These are phyloP conservation scores for Proterorhinus semilunaris DNA, from an alignment of 2,113 vertebrate species.

Conservation along the genomic window DNA sequence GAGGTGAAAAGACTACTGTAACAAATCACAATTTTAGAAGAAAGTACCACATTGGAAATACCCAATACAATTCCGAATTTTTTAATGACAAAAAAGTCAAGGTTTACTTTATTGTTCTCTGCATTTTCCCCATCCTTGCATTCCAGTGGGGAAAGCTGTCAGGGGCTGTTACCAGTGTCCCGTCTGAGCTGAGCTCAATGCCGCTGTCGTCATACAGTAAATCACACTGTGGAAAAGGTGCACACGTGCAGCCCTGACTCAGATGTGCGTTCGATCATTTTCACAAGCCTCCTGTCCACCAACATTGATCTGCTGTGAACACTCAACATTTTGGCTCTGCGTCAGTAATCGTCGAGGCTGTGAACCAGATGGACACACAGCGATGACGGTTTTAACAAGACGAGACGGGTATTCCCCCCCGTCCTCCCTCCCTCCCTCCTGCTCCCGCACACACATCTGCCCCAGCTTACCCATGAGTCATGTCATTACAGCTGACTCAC, in stretches of 20 bases:
- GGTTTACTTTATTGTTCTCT: too few species aligned
- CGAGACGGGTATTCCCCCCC: constrained; percentile 29
- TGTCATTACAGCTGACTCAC: constrained; percentile 25
- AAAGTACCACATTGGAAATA: too few species aligned
- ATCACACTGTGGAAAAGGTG: background rate
- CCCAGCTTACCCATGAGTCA: constrained; percentile 27
- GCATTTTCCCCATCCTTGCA: too few species aligned
- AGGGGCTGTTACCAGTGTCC: too few species aligned
- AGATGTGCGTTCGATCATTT: background rate
- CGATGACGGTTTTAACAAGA: constrained; percentile 37
- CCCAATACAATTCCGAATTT: too few species aligned
- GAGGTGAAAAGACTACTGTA: too few species aligned
- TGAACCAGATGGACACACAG: constrained; percentile 28
- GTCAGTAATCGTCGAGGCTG: background rate
- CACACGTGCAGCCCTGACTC: constrained; percentile 5
- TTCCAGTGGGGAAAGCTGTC: too few species aligned
- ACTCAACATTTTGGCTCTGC: constrained; percentile 18
- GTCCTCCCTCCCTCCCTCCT: constrained; percentile 17
- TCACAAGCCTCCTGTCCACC: constrained; percentile 19
- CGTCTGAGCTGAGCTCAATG: background rate
- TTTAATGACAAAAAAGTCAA: too few species aligned
- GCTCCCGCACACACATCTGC: constrained; percentile 49
- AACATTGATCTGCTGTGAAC: background rate
- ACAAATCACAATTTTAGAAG: too few species aligned
- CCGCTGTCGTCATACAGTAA: background rate